Evolutionary conservation across 2,113 vertebrate species (phyloP), one percentile per base, ranked within the genome.

Genomic region (Phyllostomus hastatus): DNA sequence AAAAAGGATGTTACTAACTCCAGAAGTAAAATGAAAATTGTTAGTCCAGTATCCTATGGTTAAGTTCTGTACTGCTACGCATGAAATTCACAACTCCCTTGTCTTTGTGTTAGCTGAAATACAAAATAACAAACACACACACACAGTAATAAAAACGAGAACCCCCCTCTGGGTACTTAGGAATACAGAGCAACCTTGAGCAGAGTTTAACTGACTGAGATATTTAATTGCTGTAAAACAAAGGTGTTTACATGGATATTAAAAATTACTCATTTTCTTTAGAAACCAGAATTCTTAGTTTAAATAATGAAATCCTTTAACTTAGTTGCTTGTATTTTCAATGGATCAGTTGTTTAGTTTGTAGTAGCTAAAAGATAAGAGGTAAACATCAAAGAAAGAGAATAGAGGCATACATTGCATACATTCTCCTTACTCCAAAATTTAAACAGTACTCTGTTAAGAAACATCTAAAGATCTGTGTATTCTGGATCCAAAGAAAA

Each of bases 211-310:
- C 80, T 59, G 85, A 83, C 57, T 12, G 35, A 59, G 12, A 17
- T 83, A 92, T 92, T 95, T 91, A 96, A 92, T 91, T 84, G 57
- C 52, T 46, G 1, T 96, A 90, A 90, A 95, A 87, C 79, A 35
- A 31, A 96, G 92, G 50, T 80, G 48, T 90, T 96, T 94, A 87
- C 35, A 90, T 87, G 43, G 88, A 85, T 15, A 96, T 93, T 86
- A 43, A 95, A 93, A 93, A 88, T 72, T 87, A 59, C 31, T 95
- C 19, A 50, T 81, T 89, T 91, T 76, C 46, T 48, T 89, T 72
- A 83, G 78, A 94, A 88, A 80, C 33, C 8, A 35, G 85, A 48
- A 95, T 52, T 92, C 28, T 90, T 95, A 70, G 16, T 92, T 96
- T 94, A 92, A 84, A 76, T 85, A 90, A 94, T 81, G 76, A 95